Evolutionary conservation across 2,113 vertebrate species (phyloP).

Genomic region (Festucalex cinctus): DNA sequence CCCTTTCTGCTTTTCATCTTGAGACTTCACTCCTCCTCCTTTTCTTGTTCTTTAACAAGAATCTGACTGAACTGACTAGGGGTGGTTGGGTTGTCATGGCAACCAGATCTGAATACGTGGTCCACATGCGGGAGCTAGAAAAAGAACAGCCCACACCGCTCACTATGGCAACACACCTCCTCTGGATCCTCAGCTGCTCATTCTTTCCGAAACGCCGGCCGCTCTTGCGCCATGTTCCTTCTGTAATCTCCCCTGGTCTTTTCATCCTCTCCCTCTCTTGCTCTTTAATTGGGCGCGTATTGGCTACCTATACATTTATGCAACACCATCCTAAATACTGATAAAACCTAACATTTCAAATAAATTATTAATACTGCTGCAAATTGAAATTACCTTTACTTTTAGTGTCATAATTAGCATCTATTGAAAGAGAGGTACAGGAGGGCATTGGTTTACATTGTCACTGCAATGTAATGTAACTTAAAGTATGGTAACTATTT

Average conservation of each 20-base stretch:
- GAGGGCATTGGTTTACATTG: neutral
- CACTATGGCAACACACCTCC: slow-evolving; percentile 63
- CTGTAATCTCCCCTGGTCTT: neutral
- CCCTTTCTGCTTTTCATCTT: slow-evolving; percentile 5
- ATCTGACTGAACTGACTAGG: slow-evolving; percentile 44
- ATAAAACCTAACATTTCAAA: neutral
- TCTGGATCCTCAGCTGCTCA: slow-evolving; percentile 38
- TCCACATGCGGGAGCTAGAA: slow-evolving; percentile 58
- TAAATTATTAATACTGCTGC: no score
- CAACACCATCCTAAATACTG: neutral
- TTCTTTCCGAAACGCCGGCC: slow-evolving; percentile 30
- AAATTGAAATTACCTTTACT: no score
- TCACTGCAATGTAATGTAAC: neutral
- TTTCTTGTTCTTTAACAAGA: slow-evolving; percentile 24
- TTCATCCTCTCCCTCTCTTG: neutral
- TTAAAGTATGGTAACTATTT: no score
- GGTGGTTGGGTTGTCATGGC: slow-evolving; percentile 49
- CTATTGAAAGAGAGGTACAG: neutral
- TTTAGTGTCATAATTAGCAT: no score
- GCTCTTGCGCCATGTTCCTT: neutral
- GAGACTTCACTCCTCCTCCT: slow-evolving; percentile 22
- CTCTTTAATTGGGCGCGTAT: neutral
- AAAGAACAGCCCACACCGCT: slow-evolving; percentile 71
- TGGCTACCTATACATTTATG: neutral
- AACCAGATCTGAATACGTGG: slow-evolving; percentile 52